Evolutionary conservation across 2,113 vertebrate genomes (phyloP), one percentile per base, ranked within the genome.

Genomic region (Triplophysa tibetana): DNA sequence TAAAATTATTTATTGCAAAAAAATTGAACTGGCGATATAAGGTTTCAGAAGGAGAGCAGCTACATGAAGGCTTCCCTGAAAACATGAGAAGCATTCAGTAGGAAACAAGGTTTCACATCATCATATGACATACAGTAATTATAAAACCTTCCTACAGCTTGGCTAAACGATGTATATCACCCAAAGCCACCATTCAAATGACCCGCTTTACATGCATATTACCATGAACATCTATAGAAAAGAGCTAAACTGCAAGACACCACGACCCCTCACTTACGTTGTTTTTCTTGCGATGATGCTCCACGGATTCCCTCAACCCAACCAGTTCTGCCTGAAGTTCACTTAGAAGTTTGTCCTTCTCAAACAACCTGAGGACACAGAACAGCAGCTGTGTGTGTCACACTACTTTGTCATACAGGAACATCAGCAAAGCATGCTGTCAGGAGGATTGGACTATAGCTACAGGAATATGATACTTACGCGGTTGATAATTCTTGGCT

Each of bases 281-380:
- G 87, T 99, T 99, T 91, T 99, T 99, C 91, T 94, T 96, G 88
- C 95, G 95, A 75, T 98, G 96, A 85, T 95, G 94, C 88, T 98
- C 96, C 89, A 98, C 84, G 4, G 94, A 91, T 67, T 94, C 93
- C 86, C 88, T 94, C 91, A 97, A 91, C 82, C 92, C 91, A 23
- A 88, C 84, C 78, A 96, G 90, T 83, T 98, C 94, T 2, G 70
- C 87, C 79, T 92, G 91, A 56, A 98, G 91, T 58, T 85, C 86
- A 83, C 83, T 75, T 4, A 98, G 92, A 87, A 94, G 92, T 61
- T 88, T 87, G 29, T 98, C 94, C 85, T 94, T 96, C 79, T 93
- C 94, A 75, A 94, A 90, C 89, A 99, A 90, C 91, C 97, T 98
- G 81, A 70, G 80, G 26, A 68, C 60, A 81, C 23, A n/a, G 2